Evolutionary conservation across 2,797 vertebrate species (phyloP).

Genomic region (Columba guinea): DNA sequence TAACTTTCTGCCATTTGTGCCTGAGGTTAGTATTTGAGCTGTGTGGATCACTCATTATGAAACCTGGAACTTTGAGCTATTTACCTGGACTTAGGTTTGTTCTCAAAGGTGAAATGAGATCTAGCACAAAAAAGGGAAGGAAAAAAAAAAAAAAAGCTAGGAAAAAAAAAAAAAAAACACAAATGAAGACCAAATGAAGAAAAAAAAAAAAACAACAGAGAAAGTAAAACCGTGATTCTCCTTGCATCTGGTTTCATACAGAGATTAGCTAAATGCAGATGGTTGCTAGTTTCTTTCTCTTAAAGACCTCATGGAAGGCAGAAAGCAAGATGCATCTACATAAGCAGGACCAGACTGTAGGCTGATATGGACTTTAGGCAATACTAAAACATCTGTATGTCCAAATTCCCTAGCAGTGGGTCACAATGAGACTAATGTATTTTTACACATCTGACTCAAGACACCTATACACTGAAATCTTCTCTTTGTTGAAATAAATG

Average conservation of each 20-base stretch:
- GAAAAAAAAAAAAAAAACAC: no score
- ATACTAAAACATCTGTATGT: not conserved
- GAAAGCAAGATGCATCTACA: not conserved
- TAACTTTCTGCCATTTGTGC: not conserved
- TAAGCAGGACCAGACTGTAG: not conserved
- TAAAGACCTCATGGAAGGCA: not conserved
- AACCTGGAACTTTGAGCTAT: not conserved
- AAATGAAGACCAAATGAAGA: no score
- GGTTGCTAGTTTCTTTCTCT: not conserved
- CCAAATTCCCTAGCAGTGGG: not conserved
- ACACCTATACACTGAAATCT: not conserved
- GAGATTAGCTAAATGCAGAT: not conserved
- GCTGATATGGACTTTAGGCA: not conserved
- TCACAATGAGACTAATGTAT: not conserved
- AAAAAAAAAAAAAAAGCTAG: not conserved
- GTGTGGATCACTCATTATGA: not conserved
- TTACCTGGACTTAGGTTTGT: not conserved
- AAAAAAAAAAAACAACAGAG: not conserved
- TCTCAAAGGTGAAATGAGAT: not conserved
- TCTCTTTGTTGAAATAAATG: not conserved
- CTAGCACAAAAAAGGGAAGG: not conserved
- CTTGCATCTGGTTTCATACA: not conserved
- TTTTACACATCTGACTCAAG: not conserved
- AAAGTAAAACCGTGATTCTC: not conserved
- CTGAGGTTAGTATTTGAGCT: not conserved